A percentile compares a stretch with the other conserved stretches of the same genome.
Conservation (phyloP, 2,888 invertebrate species). For the Lagria hirta region DNA sequence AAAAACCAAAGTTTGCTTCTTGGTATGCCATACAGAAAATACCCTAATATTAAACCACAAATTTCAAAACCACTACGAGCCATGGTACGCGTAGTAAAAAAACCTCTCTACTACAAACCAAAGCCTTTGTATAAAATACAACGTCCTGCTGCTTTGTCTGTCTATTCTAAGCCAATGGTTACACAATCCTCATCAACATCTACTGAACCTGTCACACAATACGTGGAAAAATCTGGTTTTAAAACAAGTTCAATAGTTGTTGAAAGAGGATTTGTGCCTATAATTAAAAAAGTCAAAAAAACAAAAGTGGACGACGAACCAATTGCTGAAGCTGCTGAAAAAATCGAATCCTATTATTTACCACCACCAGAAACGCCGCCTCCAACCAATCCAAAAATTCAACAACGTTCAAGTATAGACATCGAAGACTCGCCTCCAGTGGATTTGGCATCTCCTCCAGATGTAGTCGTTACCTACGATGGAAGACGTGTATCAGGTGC, state of each 20-base stretch:
- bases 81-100: no score
- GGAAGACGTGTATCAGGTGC: constrained; percentile 74
- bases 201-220: no score
- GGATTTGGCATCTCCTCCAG: constrained; percentile 48
- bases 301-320: constrained; percentile 51
- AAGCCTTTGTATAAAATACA: no score
- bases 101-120: no score
- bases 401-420: constrained; percentile 53
- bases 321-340: constrained; percentile 71
- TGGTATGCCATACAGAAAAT: no score
- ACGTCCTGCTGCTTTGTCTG: no score
- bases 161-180: no score
- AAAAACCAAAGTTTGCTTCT: no score
- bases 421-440: constrained; percentile 47
- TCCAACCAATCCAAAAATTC: background rate
- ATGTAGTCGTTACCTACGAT: constrained; percentile 72
- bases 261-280: constrained; percentile 83
- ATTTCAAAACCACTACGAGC: no score
- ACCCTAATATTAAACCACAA: no score
- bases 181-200: no score
- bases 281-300: no score
- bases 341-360: constrained; percentile 71
- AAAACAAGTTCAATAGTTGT: constrained; percentile 79
- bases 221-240: constrained; percentile 81
- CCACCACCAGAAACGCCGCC: constrained; percentile 64